These are phyloP conservation scores for Orcinus orca DNA, from an alignment of 2,113 vertebrate genomes.

Conservation along the genomic window DNA sequence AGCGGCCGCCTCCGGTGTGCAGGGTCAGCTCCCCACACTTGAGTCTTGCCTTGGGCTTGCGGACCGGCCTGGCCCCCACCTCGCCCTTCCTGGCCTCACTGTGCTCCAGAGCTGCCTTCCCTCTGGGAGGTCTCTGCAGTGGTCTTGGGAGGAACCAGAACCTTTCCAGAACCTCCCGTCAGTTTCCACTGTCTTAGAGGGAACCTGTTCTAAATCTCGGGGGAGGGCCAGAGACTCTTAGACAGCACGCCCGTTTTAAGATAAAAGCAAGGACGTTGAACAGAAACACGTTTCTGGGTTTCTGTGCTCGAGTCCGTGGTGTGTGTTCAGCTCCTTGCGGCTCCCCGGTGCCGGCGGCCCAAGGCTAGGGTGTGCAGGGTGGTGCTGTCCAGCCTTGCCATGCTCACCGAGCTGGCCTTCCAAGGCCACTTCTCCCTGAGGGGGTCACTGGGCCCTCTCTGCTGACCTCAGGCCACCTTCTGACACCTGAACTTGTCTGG, in stretches of 20 bases:
- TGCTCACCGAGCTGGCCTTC: not conserved
- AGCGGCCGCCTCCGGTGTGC: not conserved
- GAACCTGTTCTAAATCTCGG: rapidly evolving
- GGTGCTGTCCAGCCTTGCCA: not conserved
- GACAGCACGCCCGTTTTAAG: not conserved
- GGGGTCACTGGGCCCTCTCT: not conserved
- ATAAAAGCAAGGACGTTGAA: not conserved
- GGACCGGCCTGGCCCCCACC: not conserved
- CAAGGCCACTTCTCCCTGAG: not conserved
- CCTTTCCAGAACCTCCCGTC: not conserved
- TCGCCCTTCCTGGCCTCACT: not conserved
- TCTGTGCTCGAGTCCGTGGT: rapidly evolving
- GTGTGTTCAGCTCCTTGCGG: not conserved
- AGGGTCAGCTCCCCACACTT: not conserved
- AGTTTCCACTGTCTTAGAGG: too few species aligned
- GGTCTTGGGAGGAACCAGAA: not conserved
- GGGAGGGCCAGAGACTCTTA: not conserved
- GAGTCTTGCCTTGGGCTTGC: rapidly evolving
- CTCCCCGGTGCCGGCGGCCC: rapidly evolving
- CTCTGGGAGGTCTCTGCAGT: rapidly evolving
- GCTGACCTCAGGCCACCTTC: not conserved
- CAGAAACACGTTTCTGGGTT: not conserved
- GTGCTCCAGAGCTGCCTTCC: not conserved
- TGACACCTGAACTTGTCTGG: not conserved
- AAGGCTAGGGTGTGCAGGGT: not conserved